phyloP scores from a whole-genome alignment of 1,140 invertebrate species.

The Lucilia sericata region DNA sequence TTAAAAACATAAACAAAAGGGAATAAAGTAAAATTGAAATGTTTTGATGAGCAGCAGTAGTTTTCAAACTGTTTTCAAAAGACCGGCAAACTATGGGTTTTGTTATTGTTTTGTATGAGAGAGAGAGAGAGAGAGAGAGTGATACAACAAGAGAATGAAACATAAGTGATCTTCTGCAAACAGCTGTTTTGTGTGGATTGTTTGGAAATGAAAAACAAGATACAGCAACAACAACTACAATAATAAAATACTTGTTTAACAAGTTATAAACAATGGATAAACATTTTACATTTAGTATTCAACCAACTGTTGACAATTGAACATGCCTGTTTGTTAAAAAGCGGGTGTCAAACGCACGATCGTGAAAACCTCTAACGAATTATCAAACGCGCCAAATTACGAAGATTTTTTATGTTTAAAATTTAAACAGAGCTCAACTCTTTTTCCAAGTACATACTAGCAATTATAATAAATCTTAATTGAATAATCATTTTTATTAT shows the following conservation, averaged over 20 bases:
- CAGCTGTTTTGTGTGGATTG: background rate
- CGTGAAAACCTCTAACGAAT: background rate
- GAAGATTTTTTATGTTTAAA: background rate
- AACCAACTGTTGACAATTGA: constrained; percentile 29
- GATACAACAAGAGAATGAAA: background rate
- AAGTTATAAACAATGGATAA: constrained; percentile 16
- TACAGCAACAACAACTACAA: background rate
- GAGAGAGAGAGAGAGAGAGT: background rate
- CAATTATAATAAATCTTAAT: constrained; percentile 10
- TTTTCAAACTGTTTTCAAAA: background rate
- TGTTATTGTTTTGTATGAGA: background rate
- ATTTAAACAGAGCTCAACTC: background rate
- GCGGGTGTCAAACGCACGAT: background rate
- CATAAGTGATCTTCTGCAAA: background rate
- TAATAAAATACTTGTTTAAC: constrained; percentile 10
- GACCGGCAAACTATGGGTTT: background rate
- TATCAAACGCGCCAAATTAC: background rate
- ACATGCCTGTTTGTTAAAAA: background rate
- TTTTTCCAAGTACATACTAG: background rate
- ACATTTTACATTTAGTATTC: background rate
- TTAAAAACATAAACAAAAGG: background rate
- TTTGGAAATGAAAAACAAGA: background rate
- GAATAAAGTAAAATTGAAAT: background rate
- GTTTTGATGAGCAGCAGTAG: background rate
- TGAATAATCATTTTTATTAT: constrained; percentile 7